Conservation (phyloP, 1,140 invertebrate genomes). For the Bombus sibiricus region DNA sequence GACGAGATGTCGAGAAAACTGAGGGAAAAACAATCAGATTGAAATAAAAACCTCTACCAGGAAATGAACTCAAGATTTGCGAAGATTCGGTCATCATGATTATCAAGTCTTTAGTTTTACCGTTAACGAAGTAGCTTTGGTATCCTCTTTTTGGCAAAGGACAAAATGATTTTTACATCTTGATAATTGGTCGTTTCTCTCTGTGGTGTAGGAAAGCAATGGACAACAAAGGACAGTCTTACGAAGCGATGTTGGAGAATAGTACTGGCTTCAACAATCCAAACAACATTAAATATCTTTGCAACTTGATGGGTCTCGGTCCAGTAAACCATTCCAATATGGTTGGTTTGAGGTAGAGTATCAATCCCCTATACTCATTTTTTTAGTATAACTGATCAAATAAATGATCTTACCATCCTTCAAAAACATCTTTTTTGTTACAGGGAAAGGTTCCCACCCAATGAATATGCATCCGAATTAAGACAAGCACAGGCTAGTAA, state of each 20-base stretch:
- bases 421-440: constrained; percentile 26
- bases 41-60: constrained; percentile 18
- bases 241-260: constrained; percentile 92
- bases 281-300: constrained; percentile 91
- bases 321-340: constrained; percentile 89
- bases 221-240: constrained; percentile 90
- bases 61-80: constrained; percentile 23
- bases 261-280: constrained; percentile 95
- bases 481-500: constrained; percentile 94
- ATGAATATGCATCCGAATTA: constrained; percentile 92
- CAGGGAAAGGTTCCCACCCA: constrained; percentile 89
- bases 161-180: constrained; percentile 54
- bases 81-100: constrained; percentile 62
- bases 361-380: background rate
- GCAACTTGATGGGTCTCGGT: constrained; percentile 88
- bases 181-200: constrained; percentile 67
- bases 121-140: constrained; percentile 77
- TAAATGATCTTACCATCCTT: background rate
- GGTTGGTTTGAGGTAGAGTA: constrained; percentile 87
- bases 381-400: background rate
- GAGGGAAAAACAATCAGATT: constrained; percentile 27
- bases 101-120: constrained; percentile 74
- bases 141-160: constrained; percentile 64
- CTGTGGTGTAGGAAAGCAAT: constrained; percentile 88
- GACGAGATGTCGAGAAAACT: constrained; percentile 46